phyloP scores from a whole-genome alignment of 2,113 vertebrate species.

The Athene cunicularia region DNA sequence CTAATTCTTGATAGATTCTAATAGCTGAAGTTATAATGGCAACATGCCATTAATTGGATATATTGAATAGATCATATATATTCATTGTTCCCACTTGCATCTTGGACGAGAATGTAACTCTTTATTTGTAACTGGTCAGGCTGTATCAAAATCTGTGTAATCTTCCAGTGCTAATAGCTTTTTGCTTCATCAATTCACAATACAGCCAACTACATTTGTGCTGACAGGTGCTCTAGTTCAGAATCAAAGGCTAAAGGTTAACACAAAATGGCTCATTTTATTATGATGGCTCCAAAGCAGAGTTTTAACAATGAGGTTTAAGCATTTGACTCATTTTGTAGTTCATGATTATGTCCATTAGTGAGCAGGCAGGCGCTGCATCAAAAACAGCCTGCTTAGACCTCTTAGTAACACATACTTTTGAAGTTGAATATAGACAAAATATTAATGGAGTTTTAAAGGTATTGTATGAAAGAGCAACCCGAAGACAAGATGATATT shows the following conservation, averaged over 20 bases:
- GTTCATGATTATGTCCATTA: slow-evolving; percentile 68
- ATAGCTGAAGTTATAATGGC: not conserved
- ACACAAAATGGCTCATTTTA: slow-evolving; percentile 52
- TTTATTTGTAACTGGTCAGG: slow-evolving; percentile 35
- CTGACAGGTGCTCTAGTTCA: slow-evolving; percentile 45
- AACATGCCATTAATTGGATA: not conserved
- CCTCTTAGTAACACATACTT: slow-evolving; percentile 23
- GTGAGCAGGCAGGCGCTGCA: slow-evolving; percentile 15
- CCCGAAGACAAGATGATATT: not conserved
- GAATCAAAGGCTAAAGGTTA: slow-evolving; percentile 60
- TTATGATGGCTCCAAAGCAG: slow-evolving; percentile 52
- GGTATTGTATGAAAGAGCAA: not conserved
- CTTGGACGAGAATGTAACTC: slow-evolving; percentile 1
- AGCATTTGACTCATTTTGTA: slow-evolving; percentile 62
- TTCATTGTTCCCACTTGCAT: not conserved
- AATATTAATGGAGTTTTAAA: slow-evolving; percentile 57
- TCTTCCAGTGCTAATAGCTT: slow-evolving; percentile 49
- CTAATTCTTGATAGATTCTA: not conserved
- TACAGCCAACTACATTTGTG: slow-evolving; percentile 29
- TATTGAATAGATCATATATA: not conserved
- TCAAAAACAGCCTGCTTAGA: slow-evolving; percentile 50
- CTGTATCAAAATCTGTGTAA: slow-evolving; percentile 53
- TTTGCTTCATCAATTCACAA: slow-evolving; percentile 54
- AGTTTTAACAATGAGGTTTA: slow-evolving; percentile 65
- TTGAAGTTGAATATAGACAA: slow-evolving; percentile 32